These are phyloP conservation scores for Intellagama lesueurii DNA, from an alignment of 2,797 vertebrate species.

Conservation along the genomic window DNA sequence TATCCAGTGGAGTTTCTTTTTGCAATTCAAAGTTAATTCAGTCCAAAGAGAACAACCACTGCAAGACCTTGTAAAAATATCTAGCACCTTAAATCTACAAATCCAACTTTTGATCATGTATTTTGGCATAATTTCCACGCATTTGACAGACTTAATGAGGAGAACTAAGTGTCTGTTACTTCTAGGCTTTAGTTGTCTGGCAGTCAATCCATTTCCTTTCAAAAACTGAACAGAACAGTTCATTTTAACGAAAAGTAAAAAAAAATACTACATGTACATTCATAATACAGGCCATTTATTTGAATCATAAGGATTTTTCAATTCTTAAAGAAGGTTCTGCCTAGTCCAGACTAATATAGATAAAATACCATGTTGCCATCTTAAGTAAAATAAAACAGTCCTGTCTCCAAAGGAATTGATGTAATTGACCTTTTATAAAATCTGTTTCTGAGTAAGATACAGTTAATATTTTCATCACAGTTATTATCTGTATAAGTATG, in stretches of 20 bases:
- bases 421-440: neutral
- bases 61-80: constrained; percentile 47
- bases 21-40: constrained; percentile 49
- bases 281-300: neutral
- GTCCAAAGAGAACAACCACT: constrained; percentile 48
- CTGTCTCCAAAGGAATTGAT: neutral
- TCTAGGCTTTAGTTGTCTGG: constrained; percentile 82
- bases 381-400: neutral
- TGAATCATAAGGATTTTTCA: neutral
- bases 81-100: constrained; percentile 81
- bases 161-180: constrained; percentile 87
- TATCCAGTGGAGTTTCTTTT: constrained; percentile 45
- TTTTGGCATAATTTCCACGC: constrained; percentile 69
- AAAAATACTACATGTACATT: constrained; percentile 10
- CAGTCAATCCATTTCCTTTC: constrained; percentile 81
- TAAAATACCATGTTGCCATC: neutral
- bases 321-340: neutral
- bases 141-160: constrained; percentile 65
- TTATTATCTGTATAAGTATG: neutral
- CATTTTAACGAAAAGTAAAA: constrained; percentile 36
- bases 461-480: accelerated
- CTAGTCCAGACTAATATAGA: neutral
- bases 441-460: constrained; percentile 21
- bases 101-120: constrained; percentile 70
- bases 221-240: constrained; percentile 68